Conservation (phyloP, 2,797 vertebrate species). For the Channallabes apus region DNA sequence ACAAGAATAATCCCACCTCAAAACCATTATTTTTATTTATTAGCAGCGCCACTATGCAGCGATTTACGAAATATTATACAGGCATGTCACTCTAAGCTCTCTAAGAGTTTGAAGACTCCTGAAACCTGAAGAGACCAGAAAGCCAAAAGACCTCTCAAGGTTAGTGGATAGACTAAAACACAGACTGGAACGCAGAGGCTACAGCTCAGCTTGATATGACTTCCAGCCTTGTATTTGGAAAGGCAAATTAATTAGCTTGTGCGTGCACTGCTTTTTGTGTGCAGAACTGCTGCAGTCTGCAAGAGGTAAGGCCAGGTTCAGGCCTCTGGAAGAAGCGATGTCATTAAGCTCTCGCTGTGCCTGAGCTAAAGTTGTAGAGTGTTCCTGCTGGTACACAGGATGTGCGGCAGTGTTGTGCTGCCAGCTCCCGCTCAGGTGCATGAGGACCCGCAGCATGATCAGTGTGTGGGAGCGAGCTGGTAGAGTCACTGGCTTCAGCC, state of each 20-base stretch:
- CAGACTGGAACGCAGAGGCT: constrained; percentile 5
- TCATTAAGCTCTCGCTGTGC: constrained; percentile 65
- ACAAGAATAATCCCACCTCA: constrained; percentile 48
- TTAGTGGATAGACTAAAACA: constrained; percentile 14
- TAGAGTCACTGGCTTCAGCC: constrained; percentile 52
- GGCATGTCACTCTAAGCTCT: neutral
- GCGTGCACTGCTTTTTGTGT: neutral
- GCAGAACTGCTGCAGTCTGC: constrained; percentile 17
- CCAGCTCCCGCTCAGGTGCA: constrained; percentile 66
- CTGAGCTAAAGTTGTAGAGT: constrained; percentile 66
- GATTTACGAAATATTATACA: constrained; percentile 43
- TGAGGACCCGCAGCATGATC: constrained; percentile 55
- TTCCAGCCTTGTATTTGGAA: constrained; percentile 40
- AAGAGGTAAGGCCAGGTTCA: constrained; percentile 33
- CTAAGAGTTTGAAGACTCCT: constrained; percentile 10
- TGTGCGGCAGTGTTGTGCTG: constrained; percentile 61
- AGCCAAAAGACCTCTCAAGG: constrained; percentile 26
- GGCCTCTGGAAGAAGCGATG: constrained; percentile 59
- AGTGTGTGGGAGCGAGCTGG: constrained; percentile 34
- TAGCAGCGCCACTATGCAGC: constrained; percentile 15
- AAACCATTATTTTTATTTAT: constrained; percentile 49
- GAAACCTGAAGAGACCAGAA: neutral
- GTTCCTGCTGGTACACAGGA: constrained; percentile 63
- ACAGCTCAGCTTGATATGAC: constrained; percentile 32
- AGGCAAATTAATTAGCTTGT: constrained; percentile 48